Evolutionary conservation across 2,888 invertebrate species (phyloP).

Genomic region (Philereme transversata): DNA sequence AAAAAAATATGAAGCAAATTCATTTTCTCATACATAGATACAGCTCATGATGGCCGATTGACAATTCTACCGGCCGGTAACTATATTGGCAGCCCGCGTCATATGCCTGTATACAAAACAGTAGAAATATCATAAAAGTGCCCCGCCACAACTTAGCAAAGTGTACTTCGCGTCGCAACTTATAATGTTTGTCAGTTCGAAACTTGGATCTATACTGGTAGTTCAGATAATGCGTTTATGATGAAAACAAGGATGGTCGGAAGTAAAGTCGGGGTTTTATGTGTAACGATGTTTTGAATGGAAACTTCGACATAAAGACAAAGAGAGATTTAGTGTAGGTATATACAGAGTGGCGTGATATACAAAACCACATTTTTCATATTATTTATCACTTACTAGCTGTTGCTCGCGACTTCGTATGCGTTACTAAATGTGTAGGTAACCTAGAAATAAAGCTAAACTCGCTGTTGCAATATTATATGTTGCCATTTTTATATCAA

Average conservation of each 20-base stretch:
- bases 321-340: neutral
- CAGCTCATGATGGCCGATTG: no score
- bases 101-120: neutral
- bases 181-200: slow-evolving; percentile 13
- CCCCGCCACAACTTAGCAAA: neutral
- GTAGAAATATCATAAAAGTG: neutral
- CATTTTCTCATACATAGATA: no score
- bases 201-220: slow-evolving; percentile 12
- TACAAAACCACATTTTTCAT: no score
- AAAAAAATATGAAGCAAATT: no score
- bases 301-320: neutral
- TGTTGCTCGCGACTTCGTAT: no score
- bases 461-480: no score
- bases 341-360: neutral
- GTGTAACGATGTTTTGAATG: slow-evolving; percentile 14
- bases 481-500: no score
- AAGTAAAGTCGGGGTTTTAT: slow-evolving; percentile 1
- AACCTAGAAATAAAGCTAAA: no score
- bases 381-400: no score
- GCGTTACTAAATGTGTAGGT: no score
- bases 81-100: no score
- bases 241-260: slow-evolving; percentile 2
- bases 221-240: slow-evolving; percentile 13
- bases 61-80: no score
- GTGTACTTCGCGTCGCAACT: slow-evolving; percentile 1